Conservation (phyloP, 2,113 vertebrate genomes). For the Gallinago undulata region DNA sequence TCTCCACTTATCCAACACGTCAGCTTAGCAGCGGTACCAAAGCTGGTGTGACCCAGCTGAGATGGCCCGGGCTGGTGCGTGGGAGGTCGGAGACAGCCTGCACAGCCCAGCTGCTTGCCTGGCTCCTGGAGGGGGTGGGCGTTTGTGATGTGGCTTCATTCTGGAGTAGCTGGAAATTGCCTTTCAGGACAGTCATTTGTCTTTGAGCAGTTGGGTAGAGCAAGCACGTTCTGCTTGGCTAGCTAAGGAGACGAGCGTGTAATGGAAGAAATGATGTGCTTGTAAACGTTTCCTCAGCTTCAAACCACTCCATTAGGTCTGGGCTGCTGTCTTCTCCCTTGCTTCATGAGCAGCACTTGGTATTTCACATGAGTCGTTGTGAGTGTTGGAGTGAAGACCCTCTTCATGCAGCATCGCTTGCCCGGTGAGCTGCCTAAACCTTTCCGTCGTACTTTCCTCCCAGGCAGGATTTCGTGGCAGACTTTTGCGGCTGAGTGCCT, state of each 20-base stretch:
- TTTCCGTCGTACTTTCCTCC: background rate
- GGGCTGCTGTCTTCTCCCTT: background rate
- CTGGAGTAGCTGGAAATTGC: background rate
- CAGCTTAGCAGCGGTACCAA: background rate
- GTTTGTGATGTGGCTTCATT: constrained; percentile 18
- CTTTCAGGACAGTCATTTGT: background rate
- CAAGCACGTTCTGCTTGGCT: background rate
- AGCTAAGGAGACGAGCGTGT: background rate
- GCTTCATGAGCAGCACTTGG: background rate
- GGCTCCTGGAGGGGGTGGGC: background rate
- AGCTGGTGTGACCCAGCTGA: background rate
- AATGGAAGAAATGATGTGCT: constrained; percentile 35
- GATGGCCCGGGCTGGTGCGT: background rate
- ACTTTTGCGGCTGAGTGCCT: background rate
- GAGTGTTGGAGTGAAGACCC: background rate
- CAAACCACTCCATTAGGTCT: background rate
- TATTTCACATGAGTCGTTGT: rapidly evolving
- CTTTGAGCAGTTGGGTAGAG: background rate
- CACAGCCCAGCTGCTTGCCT: background rate
- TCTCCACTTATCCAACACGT: background rate
- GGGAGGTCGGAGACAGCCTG: background rate
- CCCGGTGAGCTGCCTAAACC: background rate
- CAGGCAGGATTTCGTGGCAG: background rate
- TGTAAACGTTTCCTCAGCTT: background rate
- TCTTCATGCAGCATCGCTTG: background rate